Evolutionary conservation across 2,113 vertebrate genomes (phyloP).

Genomic region (Microtus ochrogaster): DNA sequence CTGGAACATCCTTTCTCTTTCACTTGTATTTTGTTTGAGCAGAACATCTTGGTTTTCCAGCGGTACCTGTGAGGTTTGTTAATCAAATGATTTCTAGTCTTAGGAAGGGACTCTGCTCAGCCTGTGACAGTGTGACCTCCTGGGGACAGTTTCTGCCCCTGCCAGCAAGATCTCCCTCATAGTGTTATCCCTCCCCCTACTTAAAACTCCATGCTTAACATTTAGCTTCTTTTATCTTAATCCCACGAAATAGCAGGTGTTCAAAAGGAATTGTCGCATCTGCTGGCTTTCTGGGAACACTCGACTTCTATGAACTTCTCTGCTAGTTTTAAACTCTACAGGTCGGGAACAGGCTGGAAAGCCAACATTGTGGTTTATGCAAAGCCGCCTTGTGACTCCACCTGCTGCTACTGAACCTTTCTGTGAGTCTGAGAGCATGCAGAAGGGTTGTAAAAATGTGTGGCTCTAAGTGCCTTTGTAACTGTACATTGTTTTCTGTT

Average conservation of each 20-base stretch:
- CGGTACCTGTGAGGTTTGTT: slow-evolving; percentile 63
- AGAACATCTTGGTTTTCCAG: slow-evolving; percentile 8
- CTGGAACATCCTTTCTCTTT: slow-evolving; percentile 10
- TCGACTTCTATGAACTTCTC: background rate
- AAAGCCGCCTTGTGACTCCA: slow-evolving; percentile 25
- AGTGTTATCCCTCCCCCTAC: background rate
- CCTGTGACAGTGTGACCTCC: background rate
- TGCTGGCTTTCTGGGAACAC: background rate
- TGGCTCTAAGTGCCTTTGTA: background rate
- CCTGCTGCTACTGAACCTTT: background rate
- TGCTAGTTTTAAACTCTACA: background rate
- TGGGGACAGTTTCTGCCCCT: background rate
- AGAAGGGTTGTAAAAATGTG: background rate
- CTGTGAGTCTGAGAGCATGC: background rate
- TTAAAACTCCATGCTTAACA: slow-evolving; percentile 20
- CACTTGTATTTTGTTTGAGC: background rate
- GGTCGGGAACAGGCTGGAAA: background rate
- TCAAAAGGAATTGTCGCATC: background rate
- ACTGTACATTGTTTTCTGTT: background rate
- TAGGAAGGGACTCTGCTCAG: background rate
- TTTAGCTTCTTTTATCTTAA: slow-evolving; percentile 21
- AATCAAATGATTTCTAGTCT: slow-evolving; percentile 64
- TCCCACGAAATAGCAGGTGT: background rate
- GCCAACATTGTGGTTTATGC: background rate
- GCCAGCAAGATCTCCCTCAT: background rate